These are phyloP conservation scores for Perognathus longimembris DNA, from an alignment of 2,113 vertebrate species.

Conservation along the genomic window DNA sequence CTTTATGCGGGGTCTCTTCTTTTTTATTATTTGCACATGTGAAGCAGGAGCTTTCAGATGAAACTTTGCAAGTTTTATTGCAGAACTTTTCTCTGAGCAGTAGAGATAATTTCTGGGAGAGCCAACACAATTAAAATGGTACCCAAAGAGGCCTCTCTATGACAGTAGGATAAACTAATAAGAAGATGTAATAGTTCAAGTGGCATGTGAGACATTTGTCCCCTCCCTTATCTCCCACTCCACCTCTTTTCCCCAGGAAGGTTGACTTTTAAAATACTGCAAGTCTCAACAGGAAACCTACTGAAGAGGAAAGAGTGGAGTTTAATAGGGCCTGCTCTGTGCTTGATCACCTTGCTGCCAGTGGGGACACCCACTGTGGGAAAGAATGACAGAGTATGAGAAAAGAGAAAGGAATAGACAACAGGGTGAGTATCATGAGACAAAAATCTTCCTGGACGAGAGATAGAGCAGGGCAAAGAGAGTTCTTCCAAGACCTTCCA, in stretches of 20 bases:
- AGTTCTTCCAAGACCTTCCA: not conserved
- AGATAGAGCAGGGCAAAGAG: not conserved
- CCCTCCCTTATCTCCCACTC: not conserved
- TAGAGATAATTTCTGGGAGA: not conserved
- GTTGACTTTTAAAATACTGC: not conserved
- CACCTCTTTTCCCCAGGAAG: not conserved
- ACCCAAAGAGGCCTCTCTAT: not conserved
- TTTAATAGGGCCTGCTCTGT: constrained; percentile 19
- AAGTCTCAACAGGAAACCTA: constrained; percentile 28
- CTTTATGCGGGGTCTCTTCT: not conserved
- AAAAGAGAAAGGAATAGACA: not conserved
- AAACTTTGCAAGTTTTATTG: not conserved
- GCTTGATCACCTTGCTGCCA: not conserved
- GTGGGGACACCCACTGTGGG: not conserved
- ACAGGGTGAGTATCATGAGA: not conserved
- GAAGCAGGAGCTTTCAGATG: constrained; percentile 13
- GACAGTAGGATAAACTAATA: not conserved
- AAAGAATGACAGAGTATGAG: not conserved
- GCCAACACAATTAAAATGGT: not conserved
- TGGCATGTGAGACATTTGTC: not conserved
- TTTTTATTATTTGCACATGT: not conserved
- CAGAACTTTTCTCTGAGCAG: not conserved
- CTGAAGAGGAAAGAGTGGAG: not conserved
- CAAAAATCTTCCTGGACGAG: not conserved
- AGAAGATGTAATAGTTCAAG: not conserved